Base-by-base conservation (phyloP, 2,113 vertebrate species). In the Anoura caudifer region DNA sequence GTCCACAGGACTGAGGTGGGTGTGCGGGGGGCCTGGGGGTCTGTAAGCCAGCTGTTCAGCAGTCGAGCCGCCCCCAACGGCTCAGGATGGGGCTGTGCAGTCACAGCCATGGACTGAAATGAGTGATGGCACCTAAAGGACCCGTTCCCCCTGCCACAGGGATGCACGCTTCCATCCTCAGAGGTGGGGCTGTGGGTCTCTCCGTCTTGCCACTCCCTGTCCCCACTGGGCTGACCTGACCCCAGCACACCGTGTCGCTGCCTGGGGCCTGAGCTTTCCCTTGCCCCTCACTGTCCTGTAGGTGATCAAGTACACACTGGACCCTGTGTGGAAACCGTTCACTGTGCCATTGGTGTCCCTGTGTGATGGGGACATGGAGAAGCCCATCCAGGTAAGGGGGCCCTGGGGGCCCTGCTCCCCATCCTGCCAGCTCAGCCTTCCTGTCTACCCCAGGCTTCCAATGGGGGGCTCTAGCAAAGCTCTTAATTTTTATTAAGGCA, bases 301-400 rank as follows among this genome's bases (percentile, higher is more conserved):
- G 99, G 99, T 99, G 93, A 99, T 99, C 98, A 99, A 99, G 97
- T 99, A 99, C 98, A 99, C 99, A 0, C 98, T 99, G 98, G 99
- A 99, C 97, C 99, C 99, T 0, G 97, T 99, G 45, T 99, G 99
- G 99, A 99, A 99, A 95, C 98, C 99, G 0, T 99, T 99, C 97
- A 99, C 99, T 0, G 99, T 99, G 96, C 99, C 99, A 20, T 98
- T 99, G 73, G 98, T 99, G 97, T 99, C 99, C 28, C 98, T 99
- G 88, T 99, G 99, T 33, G 99, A 99, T 91, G 99, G 99, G 95
- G 99, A 99, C 54, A 97, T 99, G 91, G 99, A 99, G 96, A 99
- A 99, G 98, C 98, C 98, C 97, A 99, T 99, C 95, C 99, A 99
- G 99, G 99, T 99, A 94, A 93, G 98, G 73, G 45, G 3, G 24